Evolutionary conservation across 2,888 invertebrate genomes (phyloP).

Genomic region (Nymphalis urticae): DNA sequence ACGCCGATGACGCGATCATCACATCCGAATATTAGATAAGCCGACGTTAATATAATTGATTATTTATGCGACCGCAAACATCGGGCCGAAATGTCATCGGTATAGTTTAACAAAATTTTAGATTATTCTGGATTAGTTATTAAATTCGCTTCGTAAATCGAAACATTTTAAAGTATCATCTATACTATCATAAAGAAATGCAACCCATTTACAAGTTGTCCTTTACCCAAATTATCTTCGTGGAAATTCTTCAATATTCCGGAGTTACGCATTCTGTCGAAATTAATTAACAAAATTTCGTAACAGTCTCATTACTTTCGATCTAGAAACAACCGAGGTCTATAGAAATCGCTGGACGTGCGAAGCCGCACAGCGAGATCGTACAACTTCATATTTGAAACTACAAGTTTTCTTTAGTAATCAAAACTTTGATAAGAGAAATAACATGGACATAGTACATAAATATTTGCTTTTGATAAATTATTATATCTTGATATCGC

Average conservation of each 20-base stretch:
- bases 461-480: not conserved
- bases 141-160: too few species aligned
- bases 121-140: too few species aligned
- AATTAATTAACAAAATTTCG: conserved; percentile 2
- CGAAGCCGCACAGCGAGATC: not conserved
- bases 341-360: not conserved
- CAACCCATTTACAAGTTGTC: too few species aligned
- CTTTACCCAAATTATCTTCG: too few species aligned
- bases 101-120: not conserved
- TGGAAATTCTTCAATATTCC: not conserved
- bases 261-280: too few species aligned
- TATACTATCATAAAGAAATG: too few species aligned
- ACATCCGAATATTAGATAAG: conserved; percentile 10
- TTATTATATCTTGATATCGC: not conserved
- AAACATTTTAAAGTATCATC: too few species aligned
- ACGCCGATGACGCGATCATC: conserved; percentile 3
- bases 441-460: not conserved
- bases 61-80: not conserved
- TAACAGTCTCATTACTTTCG: not conserved
- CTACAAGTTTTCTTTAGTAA: conserved; percentile 1
- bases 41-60: conserved; percentile 2
- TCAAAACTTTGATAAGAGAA: conserved; percentile 9
- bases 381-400: not conserved
- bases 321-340: not conserved
- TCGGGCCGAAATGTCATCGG: not conserved